A percentile compares a stretch with the other conserved stretches of the same genome.
phyloP scores from a whole-genome alignment of 2,113 vertebrate genomes.

The Camelus dromedarius region DNA sequence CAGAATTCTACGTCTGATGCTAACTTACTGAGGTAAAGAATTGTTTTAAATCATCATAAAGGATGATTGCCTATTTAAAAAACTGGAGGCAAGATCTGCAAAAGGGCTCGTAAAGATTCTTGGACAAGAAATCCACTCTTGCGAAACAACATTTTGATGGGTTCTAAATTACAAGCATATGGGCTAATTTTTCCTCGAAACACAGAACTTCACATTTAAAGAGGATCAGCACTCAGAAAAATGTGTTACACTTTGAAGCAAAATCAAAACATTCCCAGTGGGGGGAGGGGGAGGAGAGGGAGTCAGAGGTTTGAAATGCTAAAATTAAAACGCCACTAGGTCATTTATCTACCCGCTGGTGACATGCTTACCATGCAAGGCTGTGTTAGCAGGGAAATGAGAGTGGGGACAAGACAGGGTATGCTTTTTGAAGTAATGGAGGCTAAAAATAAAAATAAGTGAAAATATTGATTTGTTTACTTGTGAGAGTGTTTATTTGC shows the following conservation, averaged over 20 bases:
- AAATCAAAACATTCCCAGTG: conserved; percentile 57
- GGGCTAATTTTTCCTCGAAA: conserved; percentile 71
- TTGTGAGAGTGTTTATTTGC: neutral
- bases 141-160: conserved; percentile 43
- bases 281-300: neutral
- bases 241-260: conserved; percentile 61
- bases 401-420: neutral
- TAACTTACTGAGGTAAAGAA: conserved; percentile 27
- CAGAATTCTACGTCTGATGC: neutral
- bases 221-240: conserved; percentile 61
- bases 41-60: conserved; percentile 20
- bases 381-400: neutral
- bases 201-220: conserved; percentile 74
- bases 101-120: conserved; percentile 40
- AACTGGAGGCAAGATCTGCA: conserved; percentile 6
- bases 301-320: neutral
- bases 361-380: conserved; percentile 13
- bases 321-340: conserved; percentile 21
- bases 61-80: neutral
- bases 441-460: neutral
- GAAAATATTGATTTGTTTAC: neutral
- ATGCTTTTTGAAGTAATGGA: conserved; percentile 34
- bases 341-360: neutral
- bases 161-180: conserved; percentile 64
- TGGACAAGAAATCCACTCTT: conserved; percentile 50